Evolutionary conservation across 2,113 vertebrate species (phyloP).

Genomic region (Pipra filicauda): DNA sequence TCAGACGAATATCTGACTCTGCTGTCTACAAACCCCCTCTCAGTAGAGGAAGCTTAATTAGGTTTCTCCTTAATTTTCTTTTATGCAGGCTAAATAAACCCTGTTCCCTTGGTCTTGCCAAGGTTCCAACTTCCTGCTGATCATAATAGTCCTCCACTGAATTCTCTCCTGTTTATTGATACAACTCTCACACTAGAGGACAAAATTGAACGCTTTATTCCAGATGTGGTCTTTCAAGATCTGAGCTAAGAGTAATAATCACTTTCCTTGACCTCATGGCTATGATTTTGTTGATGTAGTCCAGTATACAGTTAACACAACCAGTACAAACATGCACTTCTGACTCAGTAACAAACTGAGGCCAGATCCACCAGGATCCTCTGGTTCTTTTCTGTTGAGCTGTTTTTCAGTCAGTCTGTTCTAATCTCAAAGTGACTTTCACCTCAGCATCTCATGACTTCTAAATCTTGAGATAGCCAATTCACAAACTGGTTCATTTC

Average conservation of each 20-base stretch:
- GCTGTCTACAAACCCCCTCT: background rate
- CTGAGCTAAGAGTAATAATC: background rate
- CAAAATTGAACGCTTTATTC: background rate
- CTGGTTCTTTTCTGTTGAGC: background rate
- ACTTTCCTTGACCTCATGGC: background rate
- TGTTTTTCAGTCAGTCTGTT: background rate
- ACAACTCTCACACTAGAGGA: background rate
- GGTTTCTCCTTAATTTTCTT: background rate
- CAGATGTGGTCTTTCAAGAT: background rate
- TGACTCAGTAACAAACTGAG: background rate
- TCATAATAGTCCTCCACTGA: background rate
- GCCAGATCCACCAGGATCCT: background rate
- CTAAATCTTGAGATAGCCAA: background rate
- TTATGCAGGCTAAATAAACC: background rate
- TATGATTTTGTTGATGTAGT: background rate
- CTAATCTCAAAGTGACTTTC: background rate
- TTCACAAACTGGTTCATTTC: background rate
- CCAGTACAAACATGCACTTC: background rate
- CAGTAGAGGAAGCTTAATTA: background rate
- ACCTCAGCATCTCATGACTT: background rate
- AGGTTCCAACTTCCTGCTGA: background rate
- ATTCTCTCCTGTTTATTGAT: background rate
- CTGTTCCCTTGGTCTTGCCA: background rate
- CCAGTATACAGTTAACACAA: background rate
- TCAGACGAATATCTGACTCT: background rate